Evolutionary conservation across 1,140 invertebrate species (phyloP), one percentile per base, ranked within the genome.

Genomic region (Atta cephalotes): DNA sequence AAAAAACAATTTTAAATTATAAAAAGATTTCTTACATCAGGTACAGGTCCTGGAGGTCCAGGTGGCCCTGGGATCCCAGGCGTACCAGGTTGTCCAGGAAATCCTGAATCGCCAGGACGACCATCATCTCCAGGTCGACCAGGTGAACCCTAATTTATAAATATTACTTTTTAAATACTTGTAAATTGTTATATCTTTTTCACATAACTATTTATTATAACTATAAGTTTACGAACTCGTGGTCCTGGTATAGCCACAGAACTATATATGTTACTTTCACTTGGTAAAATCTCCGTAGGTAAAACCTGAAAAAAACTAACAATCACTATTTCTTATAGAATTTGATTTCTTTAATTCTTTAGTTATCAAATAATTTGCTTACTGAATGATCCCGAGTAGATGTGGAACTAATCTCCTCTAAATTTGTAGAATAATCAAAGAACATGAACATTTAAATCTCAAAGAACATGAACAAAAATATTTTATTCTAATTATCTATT

Each of bases 11-110:
- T 62, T 45, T 35, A 74, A 53, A 85, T 76, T 60, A 71, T 71
- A 35, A 5, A 3, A 71, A 58, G n/a, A 28, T 85, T 91, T 93
- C 96, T 96, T 93, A 98, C 96, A 95, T 98, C 97, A 25, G 97
- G 97, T 89, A 96, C 95, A n/a, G 96, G 96, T 87, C 97, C 97
- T 63, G 97, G 96, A 21, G 96, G 96, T 65, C 97, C 97, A 0
- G 97, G 97, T 1, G 95, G 94, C 1, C 97, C 98, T 3, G 97
- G 97, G n/a, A 96, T 94, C 71, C 97, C 97, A 0, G 96, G 96
- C 63, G 89, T 92, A 1, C 97, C 97, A 12, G 96, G 96, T 10
- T 95, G 95, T 31, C 97, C 97, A 35, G 96, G 96, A 31, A 92
- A 92, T 56, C 96, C 97, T 28, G 92, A 65, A 66, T 96, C 93